phyloP scores from a whole-genome alignment of 64 coral and sea anemone species.

The Actinia tenebrosa region DNA sequence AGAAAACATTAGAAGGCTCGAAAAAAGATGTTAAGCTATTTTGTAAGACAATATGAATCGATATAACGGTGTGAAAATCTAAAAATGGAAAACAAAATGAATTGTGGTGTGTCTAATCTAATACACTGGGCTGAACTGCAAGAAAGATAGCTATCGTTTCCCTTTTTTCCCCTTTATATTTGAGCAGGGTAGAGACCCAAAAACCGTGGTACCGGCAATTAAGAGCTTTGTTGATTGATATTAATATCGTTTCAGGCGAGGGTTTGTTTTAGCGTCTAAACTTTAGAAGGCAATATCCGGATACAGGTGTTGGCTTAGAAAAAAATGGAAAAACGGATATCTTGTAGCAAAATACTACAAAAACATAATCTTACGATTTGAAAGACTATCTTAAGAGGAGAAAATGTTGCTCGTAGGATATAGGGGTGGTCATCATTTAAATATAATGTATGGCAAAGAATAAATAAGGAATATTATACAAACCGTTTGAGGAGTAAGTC shows the following conservation, averaged over 20 bases:
- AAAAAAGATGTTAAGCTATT: too few relatives aligned
- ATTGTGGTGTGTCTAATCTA: not conserved
- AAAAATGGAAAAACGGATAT: not conserved
- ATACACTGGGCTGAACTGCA: not conserved
- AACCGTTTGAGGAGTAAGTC: too few relatives aligned
- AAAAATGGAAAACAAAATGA: too few relatives aligned
- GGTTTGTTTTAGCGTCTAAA: not conserved
- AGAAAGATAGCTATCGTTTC: not conserved
- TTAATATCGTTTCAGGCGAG: not conserved
- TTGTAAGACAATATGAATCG: too few relatives aligned
- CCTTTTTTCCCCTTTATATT: too few relatives aligned
- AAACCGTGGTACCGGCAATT: not conserved
- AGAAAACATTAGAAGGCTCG: too few relatives aligned
- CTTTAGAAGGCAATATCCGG: constrained; percentile 11
- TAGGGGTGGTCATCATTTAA: too few relatives aligned
- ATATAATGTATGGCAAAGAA: too few relatives aligned
- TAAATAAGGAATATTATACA: too few relatives aligned
- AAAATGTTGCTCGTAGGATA: too few relatives aligned
- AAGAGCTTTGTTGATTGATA: not conserved
- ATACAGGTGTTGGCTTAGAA: not conserved
- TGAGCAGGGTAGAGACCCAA: not conserved
- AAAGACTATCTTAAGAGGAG: not conserved
- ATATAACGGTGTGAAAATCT: too few relatives aligned
- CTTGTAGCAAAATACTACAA: not conserved
- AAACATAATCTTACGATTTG: not conserved